Percentiles rank a stretch among this genome's conserved stretches.
These are phyloP conservation scores for Scomber scombrus DNA, from an alignment of 2,113 vertebrate genomes.

Conservation along the genomic window DNA sequence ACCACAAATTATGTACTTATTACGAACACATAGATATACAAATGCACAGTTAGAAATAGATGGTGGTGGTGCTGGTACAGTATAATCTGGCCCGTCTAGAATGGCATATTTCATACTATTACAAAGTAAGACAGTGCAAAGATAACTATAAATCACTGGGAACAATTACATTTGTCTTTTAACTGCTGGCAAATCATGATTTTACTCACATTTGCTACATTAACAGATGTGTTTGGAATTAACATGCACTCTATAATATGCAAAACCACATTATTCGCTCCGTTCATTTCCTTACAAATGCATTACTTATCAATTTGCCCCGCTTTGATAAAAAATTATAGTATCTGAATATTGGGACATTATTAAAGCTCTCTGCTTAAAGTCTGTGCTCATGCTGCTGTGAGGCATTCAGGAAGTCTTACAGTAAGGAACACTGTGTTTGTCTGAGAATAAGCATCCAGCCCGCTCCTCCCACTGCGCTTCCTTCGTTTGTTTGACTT, in stretches of 20 bases:
- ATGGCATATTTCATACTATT: too few species aligned
- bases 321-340: conserved; percentile 11
- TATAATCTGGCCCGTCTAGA: too few species aligned
- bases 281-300: conserved; percentile 14
- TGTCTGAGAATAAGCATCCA: conserved; percentile 24
- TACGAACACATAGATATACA: too few species aligned
- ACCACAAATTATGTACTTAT: too few species aligned
- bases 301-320: conserved; percentile 33
- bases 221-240: conserved; percentile 63
- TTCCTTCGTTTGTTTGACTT: conserved; percentile 58
- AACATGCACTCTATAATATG: conserved; percentile 49
- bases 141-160: conserved; percentile 51
- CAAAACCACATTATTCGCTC: conserved; percentile 43
- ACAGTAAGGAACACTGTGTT: conserved; percentile 15
- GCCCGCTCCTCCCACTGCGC: conserved; percentile 29
- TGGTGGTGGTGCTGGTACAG: too few species aligned
- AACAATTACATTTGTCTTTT: conserved; percentile 59
- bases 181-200: conserved; percentile 64
- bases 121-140: too few species aligned
- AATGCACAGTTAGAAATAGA: too few species aligned
- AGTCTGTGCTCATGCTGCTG: conserved; percentile 17
- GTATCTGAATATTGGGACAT: conserved; percentile 12
- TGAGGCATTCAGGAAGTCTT: conserved; percentile 47
- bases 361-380: conserved; percentile 13
- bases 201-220: conserved; percentile 61